Conservation (phyloP, 2,888 invertebrate species). For the Dyspetes luteomarginatus region DNA sequence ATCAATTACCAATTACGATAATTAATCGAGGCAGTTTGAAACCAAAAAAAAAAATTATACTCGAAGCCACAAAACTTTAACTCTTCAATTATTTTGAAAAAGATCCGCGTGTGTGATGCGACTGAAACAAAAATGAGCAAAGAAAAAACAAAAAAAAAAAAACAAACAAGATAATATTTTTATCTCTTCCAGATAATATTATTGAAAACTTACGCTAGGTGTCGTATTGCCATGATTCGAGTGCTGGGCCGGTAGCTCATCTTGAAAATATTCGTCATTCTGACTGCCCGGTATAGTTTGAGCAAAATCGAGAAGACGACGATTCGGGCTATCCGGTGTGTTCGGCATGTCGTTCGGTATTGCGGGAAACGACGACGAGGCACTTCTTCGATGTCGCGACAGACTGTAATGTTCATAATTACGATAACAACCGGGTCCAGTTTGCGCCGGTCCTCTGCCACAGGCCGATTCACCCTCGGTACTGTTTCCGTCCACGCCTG, state of each 20-base stretch:
- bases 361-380: conserved; percentile 83
- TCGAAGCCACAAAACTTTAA: background rate
- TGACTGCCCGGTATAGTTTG: conserved; percentile 80
- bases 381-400: conserved; percentile 84
- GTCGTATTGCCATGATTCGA: conserved; percentile 80
- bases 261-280: conserved; percentile 81
- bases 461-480: conserved; percentile 88
- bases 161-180: background rate
- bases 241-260: conserved; percentile 79
- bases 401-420: conserved; percentile 89
- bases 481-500: conserved; percentile 94
- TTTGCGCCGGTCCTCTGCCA: conserved; percentile 88
- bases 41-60: no score
- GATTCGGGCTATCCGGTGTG: conserved; percentile 82
- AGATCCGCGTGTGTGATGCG: conserved; percentile 46
- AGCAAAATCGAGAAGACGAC: conserved; percentile 81
- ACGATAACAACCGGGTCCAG: conserved; percentile 90
- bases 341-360: conserved; percentile 80
- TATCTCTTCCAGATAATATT: background rate
- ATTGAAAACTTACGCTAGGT: conserved; percentile 80
- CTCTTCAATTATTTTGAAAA: conserved; percentile 31
- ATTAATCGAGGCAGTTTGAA: no score
- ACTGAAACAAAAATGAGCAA: conserved; percentile 34
- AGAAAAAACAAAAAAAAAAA: conserved; percentile 23
- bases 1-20: no score